Evolutionary conservation across 2,888 invertebrate species (phyloP).

Genomic region (Crepidodera aurea): DNA sequence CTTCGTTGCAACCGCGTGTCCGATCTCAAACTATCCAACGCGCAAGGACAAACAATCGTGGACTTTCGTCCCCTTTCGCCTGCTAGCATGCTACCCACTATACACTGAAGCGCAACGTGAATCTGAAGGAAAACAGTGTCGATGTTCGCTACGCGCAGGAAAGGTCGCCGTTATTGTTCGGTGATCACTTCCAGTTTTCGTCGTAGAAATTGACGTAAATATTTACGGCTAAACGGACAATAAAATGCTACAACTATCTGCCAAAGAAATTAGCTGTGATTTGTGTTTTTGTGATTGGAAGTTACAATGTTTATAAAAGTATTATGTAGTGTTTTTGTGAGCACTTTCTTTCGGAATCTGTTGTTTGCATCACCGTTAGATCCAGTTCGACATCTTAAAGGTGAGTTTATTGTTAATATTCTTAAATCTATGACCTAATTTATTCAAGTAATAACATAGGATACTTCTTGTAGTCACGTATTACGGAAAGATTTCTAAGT

Average conservation of each 20-base stretch:
- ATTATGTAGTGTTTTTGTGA: slow-evolving; percentile 51
- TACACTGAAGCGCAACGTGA: neutral
- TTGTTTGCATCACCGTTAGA: slow-evolving; percentile 53
- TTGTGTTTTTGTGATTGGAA: slow-evolving; percentile 43
- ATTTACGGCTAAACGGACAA: slow-evolving; percentile 31
- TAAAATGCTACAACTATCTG: slow-evolving; percentile 46
- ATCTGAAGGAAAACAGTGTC: slow-evolving; percentile 3
- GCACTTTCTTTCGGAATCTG: slow-evolving; percentile 49
- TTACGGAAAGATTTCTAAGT: too few relatives aligned
- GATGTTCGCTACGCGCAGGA: neutral
- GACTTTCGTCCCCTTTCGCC: neutral
- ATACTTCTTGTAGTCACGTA: too few relatives aligned
- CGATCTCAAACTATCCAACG: neutral
- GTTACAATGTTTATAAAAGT: slow-evolving; percentile 51
- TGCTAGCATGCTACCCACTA: neutral
- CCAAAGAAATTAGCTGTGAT: slow-evolving; percentile 47
- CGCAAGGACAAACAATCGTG: slow-evolving; percentile 12
- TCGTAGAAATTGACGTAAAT: slow-evolving; percentile 15
- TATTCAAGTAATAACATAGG: too few relatives aligned
- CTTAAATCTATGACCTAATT: too few relatives aligned
- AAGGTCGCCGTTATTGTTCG: neutral
- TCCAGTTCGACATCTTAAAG: slow-evolving; percentile 50
- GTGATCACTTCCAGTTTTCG: neutral
- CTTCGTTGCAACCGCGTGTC: slow-evolving; percentile 3
- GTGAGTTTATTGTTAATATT: slow-evolving; percentile 36